Evolutionary conservation across 1,140 invertebrate genomes (phyloP).

Genomic region (Dreissena rostriformis): DNA sequence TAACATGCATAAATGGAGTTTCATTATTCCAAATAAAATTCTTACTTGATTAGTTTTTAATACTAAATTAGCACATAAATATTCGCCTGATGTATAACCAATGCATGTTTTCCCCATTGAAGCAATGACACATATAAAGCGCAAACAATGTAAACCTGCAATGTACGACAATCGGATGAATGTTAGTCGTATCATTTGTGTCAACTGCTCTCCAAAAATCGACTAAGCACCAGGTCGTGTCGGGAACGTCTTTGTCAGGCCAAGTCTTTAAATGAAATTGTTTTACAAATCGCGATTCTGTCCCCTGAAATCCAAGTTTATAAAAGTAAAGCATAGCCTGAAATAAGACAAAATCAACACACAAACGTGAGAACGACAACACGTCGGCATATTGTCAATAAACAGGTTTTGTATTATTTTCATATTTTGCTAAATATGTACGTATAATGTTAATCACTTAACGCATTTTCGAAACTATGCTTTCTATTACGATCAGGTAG

Average conservation of each 20-base stretch:
- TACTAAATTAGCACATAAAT: too few relatives aligned
- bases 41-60: too few relatives aligned
- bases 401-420: neutral
- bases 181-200: neutral
- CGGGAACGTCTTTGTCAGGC: slow-evolving; percentile 87
- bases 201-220: slow-evolving; percentile 84
- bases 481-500: too few relatives aligned
- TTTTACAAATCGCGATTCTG: slow-evolving; percentile 81
- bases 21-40: too few relatives aligned
- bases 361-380: neutral
- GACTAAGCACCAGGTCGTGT: slow-evolving; percentile 84
- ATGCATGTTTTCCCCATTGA: too few relatives aligned
- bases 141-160: slow-evolving; percentile 58
- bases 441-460: neutral
- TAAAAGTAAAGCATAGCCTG: neutral
- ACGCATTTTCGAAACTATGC: too few relatives aligned
- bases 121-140: too few relatives aligned
- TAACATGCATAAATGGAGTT: too few relatives aligned
- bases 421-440: slow-evolving; percentile 3
- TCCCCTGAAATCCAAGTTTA: slow-evolving; percentile 75
- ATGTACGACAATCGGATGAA: slow-evolving; percentile 66
- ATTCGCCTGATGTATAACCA: too few relatives aligned
- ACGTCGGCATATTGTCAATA: neutral
- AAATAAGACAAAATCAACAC: neutral
- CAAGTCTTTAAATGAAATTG: slow-evolving; percentile 86